Percentiles rank a stretch among this genome's conserved stretches.
Conservation (phyloP, 1,140 invertebrate species). For the Myzus persicae region DNA sequence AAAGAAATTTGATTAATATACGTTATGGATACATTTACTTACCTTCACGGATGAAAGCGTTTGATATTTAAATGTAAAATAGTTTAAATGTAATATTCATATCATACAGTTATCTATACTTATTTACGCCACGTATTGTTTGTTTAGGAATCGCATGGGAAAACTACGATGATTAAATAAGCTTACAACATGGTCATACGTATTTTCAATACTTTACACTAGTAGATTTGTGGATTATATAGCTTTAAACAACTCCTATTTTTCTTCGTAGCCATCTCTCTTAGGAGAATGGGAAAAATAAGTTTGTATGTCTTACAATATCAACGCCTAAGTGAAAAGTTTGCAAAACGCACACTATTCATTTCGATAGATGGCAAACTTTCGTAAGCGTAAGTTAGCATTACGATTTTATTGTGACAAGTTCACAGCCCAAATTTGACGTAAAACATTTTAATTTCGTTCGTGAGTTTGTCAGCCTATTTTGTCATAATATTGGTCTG, state of each 20-base stretch:
- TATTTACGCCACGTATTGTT: background rate
- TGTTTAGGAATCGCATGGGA: background rate
- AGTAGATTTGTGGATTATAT: conserved; percentile 20
- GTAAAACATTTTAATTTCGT: conserved; percentile 56
- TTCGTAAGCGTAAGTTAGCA: conserved; percentile 26
- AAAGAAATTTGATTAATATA: background rate
- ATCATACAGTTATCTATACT: background rate
- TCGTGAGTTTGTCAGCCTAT: conserved; percentile 30
- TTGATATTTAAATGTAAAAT: background rate
- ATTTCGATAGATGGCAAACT: conserved; percentile 26
- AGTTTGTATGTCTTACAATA: conserved; percentile 47
- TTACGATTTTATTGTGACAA: conserved; percentile 52
- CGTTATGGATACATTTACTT: background rate
- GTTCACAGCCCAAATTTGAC: conserved; percentile 48
- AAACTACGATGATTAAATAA: conserved; percentile 3
- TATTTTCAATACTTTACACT: conserved; percentile 14
- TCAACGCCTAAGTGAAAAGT: conserved; percentile 50
- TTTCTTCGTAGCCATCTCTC: background rate
- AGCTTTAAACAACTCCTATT: background rate
- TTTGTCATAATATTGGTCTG: conserved; percentile 45
- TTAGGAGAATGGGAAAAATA: conserved; percentile 37
- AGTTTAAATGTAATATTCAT: background rate
- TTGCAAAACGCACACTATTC: background rate
- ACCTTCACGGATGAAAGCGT: background rate
- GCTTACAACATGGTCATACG: background rate